Evolutionary conservation across 2,797 vertebrate genomes (phyloP).

Genomic region (Antennarius maculatus): DNA sequence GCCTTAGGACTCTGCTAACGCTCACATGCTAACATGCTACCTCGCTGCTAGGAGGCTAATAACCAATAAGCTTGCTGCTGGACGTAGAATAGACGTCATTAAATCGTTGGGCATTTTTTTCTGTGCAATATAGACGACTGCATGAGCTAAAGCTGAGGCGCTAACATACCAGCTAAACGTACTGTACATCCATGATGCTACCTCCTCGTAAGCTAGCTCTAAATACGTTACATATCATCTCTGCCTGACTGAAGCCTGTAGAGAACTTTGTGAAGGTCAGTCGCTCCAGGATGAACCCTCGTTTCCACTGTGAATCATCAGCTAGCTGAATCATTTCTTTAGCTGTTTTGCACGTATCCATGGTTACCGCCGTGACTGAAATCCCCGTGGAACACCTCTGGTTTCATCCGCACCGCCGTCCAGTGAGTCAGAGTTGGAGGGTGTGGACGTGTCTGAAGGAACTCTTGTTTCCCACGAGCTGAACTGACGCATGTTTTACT

Average conservation of each 20-base stretch:
- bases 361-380: conserved; percentile 53
- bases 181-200: conserved; percentile 16
- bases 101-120: conserved; percentile 49
- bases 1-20: conserved; percentile 89
- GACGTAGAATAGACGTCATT: conserved; percentile 44
- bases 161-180: conserved; percentile 14
- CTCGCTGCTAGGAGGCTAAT: conserved; percentile 57
- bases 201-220: not conserved
- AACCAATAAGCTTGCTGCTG: conserved; percentile 69
- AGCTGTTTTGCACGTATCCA: conserved; percentile 74
- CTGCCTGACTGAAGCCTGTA: conserved; percentile 28
- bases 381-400: conserved; percentile 52
- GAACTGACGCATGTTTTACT: conserved; percentile 59
- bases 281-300: conserved; percentile 53
- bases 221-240: conserved; percentile 44
- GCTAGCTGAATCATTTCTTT: conserved; percentile 64
- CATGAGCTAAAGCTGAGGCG: conserved; percentile 53
- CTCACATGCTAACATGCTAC: conserved; percentile 68
- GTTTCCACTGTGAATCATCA: conserved; percentile 77
- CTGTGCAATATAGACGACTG: conserved; percentile 48
- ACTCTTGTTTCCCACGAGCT: conserved; percentile 44
- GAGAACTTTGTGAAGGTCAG: conserved; percentile 36
- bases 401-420: conserved; percentile 47
- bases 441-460: conserved; percentile 50
- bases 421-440: conserved; percentile 44